Base-by-base conservation (phyloP, 2,797 vertebrate species). In the Sphenopsis melanotis region DNA sequence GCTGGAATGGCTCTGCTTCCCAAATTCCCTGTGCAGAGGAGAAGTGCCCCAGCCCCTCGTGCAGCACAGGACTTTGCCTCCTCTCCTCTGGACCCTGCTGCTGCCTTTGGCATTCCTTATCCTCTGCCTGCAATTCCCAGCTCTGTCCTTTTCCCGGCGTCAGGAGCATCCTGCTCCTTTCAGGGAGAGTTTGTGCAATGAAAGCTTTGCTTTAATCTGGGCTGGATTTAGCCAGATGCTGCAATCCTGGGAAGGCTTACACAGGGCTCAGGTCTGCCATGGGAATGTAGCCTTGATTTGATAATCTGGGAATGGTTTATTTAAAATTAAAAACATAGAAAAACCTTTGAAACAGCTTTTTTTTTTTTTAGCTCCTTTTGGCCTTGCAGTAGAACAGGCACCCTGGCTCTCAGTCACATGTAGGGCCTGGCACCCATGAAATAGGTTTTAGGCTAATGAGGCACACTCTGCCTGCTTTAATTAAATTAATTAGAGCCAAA, bases 131-230 rank as follows among this genome's bases (percentile, higher is more conserved):
- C 46, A 37, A 0, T 57, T 66, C 60, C 64, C 32, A 6, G 44
- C 83, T 64, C 69, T 2, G 1, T 49, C 69, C 66, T 37, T 21
- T 19, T 24, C 50, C 77, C 4, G 0, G 53, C 14, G 1, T 22
- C 56, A 3, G 6, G 1, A 46, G 57, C 93, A 36, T 69, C 85
- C 85, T 20, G 50, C 86, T 77, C 22, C 3, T 55, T 60, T 20
- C 70, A 7, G 87, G 66, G 76, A 32, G 87, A 65, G 66, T 84
- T 49, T 63, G 90, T 78, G 80, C 70, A 22, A 11, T 4, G 57
- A 41, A 75, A 64, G 95, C 92, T 93, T 82, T 68, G 78, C 92
- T 78, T 76, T 93, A 93, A 96, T 95, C 96, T 74, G 26, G 6
- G 72, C 84, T 63, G 92, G 66, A 74, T 85, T 92, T 91, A 85